Base-by-base conservation (phyloP, 2,888 invertebrate genomes). In the Ophraella communa region DNA sequence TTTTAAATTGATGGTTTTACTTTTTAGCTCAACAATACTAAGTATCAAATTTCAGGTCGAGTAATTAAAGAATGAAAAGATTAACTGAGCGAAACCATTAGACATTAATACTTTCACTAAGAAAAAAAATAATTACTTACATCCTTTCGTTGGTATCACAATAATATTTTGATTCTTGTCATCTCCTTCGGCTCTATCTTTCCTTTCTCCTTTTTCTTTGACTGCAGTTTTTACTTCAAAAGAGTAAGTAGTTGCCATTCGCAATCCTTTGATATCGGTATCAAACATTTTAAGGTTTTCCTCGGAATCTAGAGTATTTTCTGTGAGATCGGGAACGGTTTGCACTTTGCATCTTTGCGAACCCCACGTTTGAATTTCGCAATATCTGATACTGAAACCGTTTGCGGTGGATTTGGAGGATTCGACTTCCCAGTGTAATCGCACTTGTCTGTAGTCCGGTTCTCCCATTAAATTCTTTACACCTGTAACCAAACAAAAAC, bases 181-280 rank as follows among this genome's bases (percentile, higher is more conserved):
- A 49, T 76, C 77, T 3, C 78, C 82, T 66, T 84, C 81, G 18
- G 83, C 78, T 58, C 85, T 70, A 66, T 80, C 78, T 72, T 82
- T 83, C 78, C 81, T 68, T 78, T 76, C 77, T 10, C 77, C 74
- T 77, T 78, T 66, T 85, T 85, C 83, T 17, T 84, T 84, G 33
- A n/a, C n/a, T n/a, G 86, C 83, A 0, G 89, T 87, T 53, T 87
- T 86, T 27, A 93, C 89, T 83, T 92, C 90, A 78, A 93, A 91
- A 53, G 91, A 90, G 78, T 93, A 93, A 42, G 90, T 91, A 52
- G 93, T 93, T 54, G 92, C 91, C 92, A 93, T 92, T 62, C 92
- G 85, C 57, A 93, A 84, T 55, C 91, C 92, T 23, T 86, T 86
- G 64, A 91, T 86, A 54, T 88, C 86, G 0, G 88, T 84, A 33